Conservation (phyloP, 1,140 invertebrate genomes). For the Brachionus rubens region DNA sequence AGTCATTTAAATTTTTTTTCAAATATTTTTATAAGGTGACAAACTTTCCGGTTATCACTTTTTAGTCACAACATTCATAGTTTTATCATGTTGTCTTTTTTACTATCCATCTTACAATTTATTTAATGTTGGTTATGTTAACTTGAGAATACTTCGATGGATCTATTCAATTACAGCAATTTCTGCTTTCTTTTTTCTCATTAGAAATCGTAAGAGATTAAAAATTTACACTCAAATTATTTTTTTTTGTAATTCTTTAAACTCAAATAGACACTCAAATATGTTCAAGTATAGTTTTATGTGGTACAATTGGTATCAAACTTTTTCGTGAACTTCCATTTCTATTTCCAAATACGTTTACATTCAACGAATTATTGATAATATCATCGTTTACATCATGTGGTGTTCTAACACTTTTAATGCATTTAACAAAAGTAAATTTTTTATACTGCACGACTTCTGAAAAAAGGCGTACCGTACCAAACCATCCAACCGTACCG, state of each 20-base stretch:
- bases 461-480: no score
- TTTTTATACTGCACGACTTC: no score
- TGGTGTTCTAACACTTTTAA: conserved; percentile 15
- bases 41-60: conserved; percentile 7
- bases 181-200: conserved; percentile 27
- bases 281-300: conserved; percentile 4
- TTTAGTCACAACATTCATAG: background rate
- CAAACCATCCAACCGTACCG: no score
- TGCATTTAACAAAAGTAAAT: conserved; percentile 5
- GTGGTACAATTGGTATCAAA: conserved; percentile 4
- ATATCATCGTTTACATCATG: background rate
- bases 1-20: background rate
- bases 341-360: conserved; percentile 34
- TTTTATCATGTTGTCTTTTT: conserved; percentile 31
- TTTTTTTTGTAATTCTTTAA: no score
- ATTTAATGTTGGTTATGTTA: background rate
- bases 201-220: conserved; percentile 24
- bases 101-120: conserved; percentile 37
- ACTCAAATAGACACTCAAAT: conserved; percentile 1
- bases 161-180: conserved; percentile 8
- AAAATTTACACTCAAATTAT: no score
- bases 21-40: background rate
- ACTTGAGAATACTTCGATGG: conserved; percentile 33
- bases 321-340: conserved; percentile 36
- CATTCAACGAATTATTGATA: conserved; percentile 3